Conservation (phyloP, 2,113 vertebrate genomes). For the Notothenia rossii region DNA sequence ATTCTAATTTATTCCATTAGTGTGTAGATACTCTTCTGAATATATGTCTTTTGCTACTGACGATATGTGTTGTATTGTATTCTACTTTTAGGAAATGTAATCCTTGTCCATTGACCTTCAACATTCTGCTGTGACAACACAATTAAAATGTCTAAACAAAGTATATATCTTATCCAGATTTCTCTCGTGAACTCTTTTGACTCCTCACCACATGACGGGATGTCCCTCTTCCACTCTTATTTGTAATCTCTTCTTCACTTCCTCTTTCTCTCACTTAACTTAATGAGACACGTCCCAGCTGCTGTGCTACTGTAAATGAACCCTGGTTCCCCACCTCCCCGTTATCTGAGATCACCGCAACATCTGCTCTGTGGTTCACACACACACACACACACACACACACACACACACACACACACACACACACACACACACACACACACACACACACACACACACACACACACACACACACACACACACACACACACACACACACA, state of each 20-base stretch:
- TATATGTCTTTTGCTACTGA: too few relatives aligned
- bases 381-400: background rate
- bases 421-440: background rate
- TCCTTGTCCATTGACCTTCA: too few relatives aligned
- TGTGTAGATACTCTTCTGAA: too few relatives aligned
- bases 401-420: background rate
- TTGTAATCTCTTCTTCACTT: background rate
- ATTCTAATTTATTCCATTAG: too few relatives aligned
- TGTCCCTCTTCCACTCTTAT: background rate
- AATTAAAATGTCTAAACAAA: too few relatives aligned
- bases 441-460: slow-evolving; percentile 2
- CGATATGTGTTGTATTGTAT: too few relatives aligned
- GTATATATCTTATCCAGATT: too few relatives aligned
- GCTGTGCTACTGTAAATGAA: slow-evolving; percentile 38
- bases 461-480: background rate
- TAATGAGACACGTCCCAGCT: slow-evolving; percentile 62
- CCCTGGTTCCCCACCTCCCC: slow-evolving; percentile 30
- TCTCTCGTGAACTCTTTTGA: background rate
- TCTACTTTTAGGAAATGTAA: too few relatives aligned
- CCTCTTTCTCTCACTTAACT: slow-evolving; percentile 31
- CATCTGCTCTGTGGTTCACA: slow-evolving; percentile 37
- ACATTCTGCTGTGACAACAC: too few relatives aligned
- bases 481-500: slow-evolving; percentile 1
- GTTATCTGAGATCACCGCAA: slow-evolving; percentile 42
- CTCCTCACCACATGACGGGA: background rate